Evolutionary conservation across 2,888 invertebrate genomes (phyloP).

Genomic region (Caenorhabditis imperialis): DNA sequence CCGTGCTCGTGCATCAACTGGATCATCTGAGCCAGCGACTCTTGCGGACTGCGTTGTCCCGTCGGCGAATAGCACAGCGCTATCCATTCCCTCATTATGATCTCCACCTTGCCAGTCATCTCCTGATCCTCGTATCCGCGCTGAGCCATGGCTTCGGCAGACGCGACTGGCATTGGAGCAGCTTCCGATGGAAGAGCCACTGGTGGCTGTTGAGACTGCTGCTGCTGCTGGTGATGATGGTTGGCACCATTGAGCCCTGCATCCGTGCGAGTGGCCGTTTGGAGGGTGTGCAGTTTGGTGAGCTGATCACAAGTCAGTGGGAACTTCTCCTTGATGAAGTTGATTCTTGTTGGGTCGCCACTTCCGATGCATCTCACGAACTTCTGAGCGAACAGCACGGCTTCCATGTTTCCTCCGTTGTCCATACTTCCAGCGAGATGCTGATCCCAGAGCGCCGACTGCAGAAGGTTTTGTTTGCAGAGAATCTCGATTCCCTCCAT

Average conservation of each 20-base stretch:
- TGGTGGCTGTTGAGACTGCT: constrained; percentile 13
- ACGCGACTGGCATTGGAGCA: constrained; percentile 37
- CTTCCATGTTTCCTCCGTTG: constrained; percentile 84
- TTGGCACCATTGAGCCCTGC: background rate
- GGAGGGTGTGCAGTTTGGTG: constrained; percentile 57
- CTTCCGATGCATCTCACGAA: constrained; percentile 53
- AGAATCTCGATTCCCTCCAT: constrained; percentile 90
- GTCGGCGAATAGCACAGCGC: constrained; percentile 86
- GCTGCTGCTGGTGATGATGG: constrained; percentile 3
- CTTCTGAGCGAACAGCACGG: constrained; percentile 89
- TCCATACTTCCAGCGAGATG: constrained; percentile 89
- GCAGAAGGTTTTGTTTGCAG: constrained; percentile 85
- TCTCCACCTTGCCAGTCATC: constrained; percentile 84
- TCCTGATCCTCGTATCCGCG: constrained; percentile 48
- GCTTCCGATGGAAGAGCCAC: constrained; percentile 33
- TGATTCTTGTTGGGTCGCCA: constrained; percentile 39
- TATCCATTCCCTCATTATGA: constrained; percentile 94
- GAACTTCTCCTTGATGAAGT: constrained; percentile 55
- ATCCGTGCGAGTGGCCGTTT: constrained; percentile 39
- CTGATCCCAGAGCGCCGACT: constrained; percentile 87
- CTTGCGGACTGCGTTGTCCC: constrained; percentile 79
- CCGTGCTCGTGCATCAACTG: constrained; percentile 90
- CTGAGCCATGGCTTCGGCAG: constrained; percentile 33
- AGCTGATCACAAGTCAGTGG: constrained; percentile 62
- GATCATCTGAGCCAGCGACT: constrained; percentile 94